Evolutionary conservation across 2,888 invertebrate species (phyloP), one percentile per base, ranked within the genome.

Genomic region (Abrostola tripartita): DNA sequence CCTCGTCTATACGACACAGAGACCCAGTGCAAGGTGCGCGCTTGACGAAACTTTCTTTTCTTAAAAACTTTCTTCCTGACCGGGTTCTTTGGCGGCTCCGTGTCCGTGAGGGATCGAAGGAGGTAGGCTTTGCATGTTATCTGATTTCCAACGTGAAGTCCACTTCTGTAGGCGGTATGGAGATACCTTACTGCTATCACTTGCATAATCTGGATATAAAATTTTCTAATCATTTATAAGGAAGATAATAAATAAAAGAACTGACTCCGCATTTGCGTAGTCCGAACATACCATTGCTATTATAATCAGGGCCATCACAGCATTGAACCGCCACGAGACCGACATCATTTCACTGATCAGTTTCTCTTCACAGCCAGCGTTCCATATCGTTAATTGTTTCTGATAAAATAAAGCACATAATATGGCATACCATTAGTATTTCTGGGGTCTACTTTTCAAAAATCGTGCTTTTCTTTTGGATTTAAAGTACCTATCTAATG

Each of bases 341-440:
- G 83, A 78, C 93, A 92, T 93, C 94, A 94, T 94, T 84, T 94
- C 94, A 61, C 75, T 89, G 55, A 94, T 94, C 51, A 94, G 76
- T 72, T 94, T 94, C 71, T 93, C 93, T 79, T 94, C 94, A 68
- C 94, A 94, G 0, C 94, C 94, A n/a, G 85, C 88, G 42, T 86
- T 82, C 88, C 92, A 94, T 75, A 94, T 94, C 9, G 93, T 94
- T 41, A 91, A 64, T 65, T 91, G 88, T 68, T 82, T 85, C 92
- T 92, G 79, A 51, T 78, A 69, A 50, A 12, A 11, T 55, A 49
- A 49, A 10, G n/a, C 37, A 0, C 10, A n/a, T n/a, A 24, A 24
- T 24, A 41, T 1, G 11, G 14, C 10, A 37, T 54, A 37, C 11
- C 2, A 35, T 10, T 6, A 37, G 37, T 51, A 24, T 24, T 24